Evolutionary conservation across 2,113 vertebrate genomes (phyloP), one percentile per base, ranked within the genome.

Genomic region (Lethenteron camtschaticum): DNA sequence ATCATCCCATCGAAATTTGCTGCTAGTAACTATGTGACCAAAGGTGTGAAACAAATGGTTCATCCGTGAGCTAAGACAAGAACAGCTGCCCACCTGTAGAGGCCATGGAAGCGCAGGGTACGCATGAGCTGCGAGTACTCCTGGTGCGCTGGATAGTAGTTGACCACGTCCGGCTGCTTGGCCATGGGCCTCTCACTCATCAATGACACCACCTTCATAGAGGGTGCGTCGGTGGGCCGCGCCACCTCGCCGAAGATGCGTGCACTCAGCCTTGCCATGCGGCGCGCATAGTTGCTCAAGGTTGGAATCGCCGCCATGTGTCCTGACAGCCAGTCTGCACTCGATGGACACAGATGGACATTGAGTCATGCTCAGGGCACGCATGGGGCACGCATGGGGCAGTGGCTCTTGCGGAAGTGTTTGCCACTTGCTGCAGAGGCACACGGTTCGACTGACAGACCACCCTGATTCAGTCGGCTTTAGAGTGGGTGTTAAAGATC

Each of bases 121-220:
- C 79, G 81, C 78, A 88, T 96, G 75, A 96, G 81, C 4, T 77
- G 79, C 0, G 82, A 83, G 71, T 96, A 99, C 58, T 83, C 78
- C 71, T 85, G 85, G 79, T 99, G 92, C 58, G 85, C 81, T 18
- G 94, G 92, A 72, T 99, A 99, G 91, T 90, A 99, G 75, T 81
- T 79, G 0, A 84, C 85, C 56, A 95, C 89, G 58, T 86, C 90
- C 69, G 83, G 87, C 76, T 2, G 76, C 76, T 80, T 82, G 73
- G 85, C 89, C 72, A 84, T 16, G 2, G 94, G 90, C n/a, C 81
- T 82, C 73, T 95, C 87, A 8, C 83, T 83, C 73, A 99, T 89
- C 55, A 99, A 75, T 71, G 82, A 79, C 24, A 96, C 88, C 71
- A 96, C 92, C 72, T 87, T 94, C 86, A 92, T 84, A 1, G 94